phyloP scores from a whole-genome alignment of 2,888 invertebrate species.

The Cerastis rubricosa region DNA sequence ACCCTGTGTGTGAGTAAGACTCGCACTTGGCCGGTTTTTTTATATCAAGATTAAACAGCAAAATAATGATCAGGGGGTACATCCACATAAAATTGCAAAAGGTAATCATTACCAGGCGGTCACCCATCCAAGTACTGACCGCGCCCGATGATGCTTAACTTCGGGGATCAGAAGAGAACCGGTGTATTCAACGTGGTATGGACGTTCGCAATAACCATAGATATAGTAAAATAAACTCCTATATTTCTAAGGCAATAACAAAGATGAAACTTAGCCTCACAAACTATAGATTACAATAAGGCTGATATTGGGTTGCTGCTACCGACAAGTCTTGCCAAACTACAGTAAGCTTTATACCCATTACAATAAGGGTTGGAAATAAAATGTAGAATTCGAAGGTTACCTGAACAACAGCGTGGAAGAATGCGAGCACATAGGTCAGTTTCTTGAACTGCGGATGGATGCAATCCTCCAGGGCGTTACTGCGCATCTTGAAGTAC shows the following conservation, averaged over 20 bases:
- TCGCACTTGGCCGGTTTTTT: too few species aligned
- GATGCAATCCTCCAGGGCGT: slow-evolving; percentile 93
- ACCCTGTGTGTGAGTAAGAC: too few species aligned
- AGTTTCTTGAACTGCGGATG: slow-evolving; percentile 95
- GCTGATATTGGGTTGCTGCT: not conserved
- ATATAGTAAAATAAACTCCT: too few species aligned
- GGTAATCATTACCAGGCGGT: too few species aligned
- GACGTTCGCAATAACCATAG: too few species aligned
- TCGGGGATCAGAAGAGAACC: slow-evolving; percentile 89
- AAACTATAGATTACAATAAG: not conserved
- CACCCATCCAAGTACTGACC: too few species aligned
- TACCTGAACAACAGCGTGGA: slow-evolving; percentile 97
- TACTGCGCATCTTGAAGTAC: slow-evolving; percentile 95
- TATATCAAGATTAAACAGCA: too few species aligned
- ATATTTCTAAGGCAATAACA: too few species aligned
- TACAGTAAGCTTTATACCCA: not conserved
- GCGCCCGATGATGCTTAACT: too few species aligned
- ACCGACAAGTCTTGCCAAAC: not conserved
- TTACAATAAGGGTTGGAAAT: not conserved
- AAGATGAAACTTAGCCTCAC: too few species aligned
- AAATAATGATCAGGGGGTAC: too few species aligned
- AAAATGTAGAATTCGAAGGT: not conserved
- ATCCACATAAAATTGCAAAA: too few species aligned
- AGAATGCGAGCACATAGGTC: slow-evolving; percentile 97
- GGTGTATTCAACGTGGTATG: slow-evolving; percentile 87